Evolutionary conservation across 1,140 invertebrate genomes (phyloP), one percentile per base, ranked within the genome.

Genomic region (Vanessa atalanta): DNA sequence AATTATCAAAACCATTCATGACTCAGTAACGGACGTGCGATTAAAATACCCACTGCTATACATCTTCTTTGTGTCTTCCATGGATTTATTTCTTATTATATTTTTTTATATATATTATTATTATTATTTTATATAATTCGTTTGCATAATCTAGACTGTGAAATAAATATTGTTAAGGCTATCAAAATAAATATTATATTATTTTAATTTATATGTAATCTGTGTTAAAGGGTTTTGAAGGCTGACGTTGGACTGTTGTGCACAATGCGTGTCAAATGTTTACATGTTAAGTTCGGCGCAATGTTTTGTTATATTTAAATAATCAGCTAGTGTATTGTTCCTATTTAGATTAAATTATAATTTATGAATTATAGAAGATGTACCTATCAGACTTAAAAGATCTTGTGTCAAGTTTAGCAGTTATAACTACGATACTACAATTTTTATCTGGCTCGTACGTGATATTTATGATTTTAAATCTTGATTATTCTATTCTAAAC

Each of bases 391-490:
- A 85, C 55, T 66, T 83, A 57, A 85, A 82, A 68, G 78, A 82
- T 75, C 72, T 86, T 57, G 76, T 91, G 47, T 84, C 86, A 11
- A 78, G 70, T 70, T 79, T 87, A 75, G 89, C 90, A 47, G 85
- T 90, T 67, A 70, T 85, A 20, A 83, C 85, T 55, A 92, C 88
- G 43, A 84, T 90, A 68, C 73, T 89, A 47, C 89, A 91, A 69
- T 88, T 88, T 84, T 79, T 87, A 31, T 89, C 89, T 14, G 89
- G 84, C 76, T 83, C 83, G 89, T 91, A 89, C 73, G 86, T 83
- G 55, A 65, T 57, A 73, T 68, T 63, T 15, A 51, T 23, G 20
- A 57, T 57, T 26, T 57, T 37, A 61, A 20, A 12, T 43, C 47
- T 43, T n/a, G 6, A 50, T 14, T 63, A 15, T 60, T 47, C n/a